Evolutionary conservation across 2,797 vertebrate species (phyloP).

Genomic region (Huso huso): DNA sequence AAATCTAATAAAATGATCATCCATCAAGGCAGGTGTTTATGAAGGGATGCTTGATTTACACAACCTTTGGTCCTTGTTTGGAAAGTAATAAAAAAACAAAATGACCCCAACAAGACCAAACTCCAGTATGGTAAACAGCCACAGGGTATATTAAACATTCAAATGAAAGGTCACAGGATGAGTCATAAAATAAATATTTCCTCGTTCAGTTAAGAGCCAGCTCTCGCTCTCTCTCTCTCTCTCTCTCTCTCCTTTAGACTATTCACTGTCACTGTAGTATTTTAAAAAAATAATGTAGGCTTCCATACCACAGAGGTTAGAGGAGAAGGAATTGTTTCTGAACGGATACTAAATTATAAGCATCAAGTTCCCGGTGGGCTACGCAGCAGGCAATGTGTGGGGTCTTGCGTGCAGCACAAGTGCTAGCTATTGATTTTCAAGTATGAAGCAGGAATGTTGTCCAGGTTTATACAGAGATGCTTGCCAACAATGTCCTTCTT

Average conservation of each 20-base stretch:
- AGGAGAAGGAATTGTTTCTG: conserved; percentile 17
- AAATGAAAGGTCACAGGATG: conserved; percentile 65
- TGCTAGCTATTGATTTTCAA: conserved; percentile 58
- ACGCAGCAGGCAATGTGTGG: conserved; percentile 42
- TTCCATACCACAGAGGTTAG: conserved; percentile 25
- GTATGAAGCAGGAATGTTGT: conserved; percentile 44
- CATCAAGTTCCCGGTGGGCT: conserved; percentile 18
- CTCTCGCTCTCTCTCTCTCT: conserved; percentile 15
- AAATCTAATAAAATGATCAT: conserved; percentile 13
- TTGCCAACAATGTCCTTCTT: conserved; percentile 47
- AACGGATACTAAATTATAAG: background rate
- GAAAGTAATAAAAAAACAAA: conserved; percentile 70
- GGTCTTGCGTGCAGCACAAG: conserved; percentile 50
- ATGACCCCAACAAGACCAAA: conserved; percentile 31
- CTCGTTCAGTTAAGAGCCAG: conserved; percentile 15
- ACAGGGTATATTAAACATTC: conserved; percentile 56
- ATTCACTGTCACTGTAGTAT: conserved; percentile 1
- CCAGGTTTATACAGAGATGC: conserved; percentile 40
- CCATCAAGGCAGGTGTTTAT: conserved; percentile 77
- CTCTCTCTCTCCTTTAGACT: conserved; percentile 14
- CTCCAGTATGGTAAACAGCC: conserved; percentile 61
- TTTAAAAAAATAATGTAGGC: background rate
- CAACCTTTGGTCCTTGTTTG: conserved; percentile 71
- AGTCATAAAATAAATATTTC: conserved; percentile 59
- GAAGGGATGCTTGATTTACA: conserved; percentile 75